Evolutionary conservation across 2,797 vertebrate genomes (phyloP), one percentile per base, ranked within the genome.

Genomic region (Scolopax rusticola): DNA sequence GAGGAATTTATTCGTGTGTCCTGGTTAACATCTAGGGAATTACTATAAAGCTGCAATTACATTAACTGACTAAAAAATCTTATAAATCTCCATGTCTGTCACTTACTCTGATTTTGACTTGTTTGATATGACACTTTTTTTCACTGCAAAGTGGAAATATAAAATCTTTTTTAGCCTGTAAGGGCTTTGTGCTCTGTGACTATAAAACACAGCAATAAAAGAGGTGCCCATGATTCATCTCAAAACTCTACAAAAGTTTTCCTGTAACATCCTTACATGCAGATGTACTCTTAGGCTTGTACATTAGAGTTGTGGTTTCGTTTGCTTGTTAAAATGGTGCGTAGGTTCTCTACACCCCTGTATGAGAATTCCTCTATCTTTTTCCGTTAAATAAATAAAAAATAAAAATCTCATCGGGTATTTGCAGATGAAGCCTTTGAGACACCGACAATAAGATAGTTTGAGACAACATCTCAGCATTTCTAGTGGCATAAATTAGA

Each of bases 61-160:
- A 82, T 90, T 90, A 95, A 71, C 28, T 43, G 81, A 70, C 21
- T 69, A 70, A 93, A 96, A 96, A 96, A 73, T 82, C 60, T 57
- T 92, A 69, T 27, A 87, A 60, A 82, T 83, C 16, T 63, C 41
- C 18, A 38, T 47, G 45, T 48, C 69, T 82, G 69, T 63, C 47
- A 84, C 24, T 83, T 93, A 45, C 8, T 87, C 28, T 4, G 15
- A 76, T 80, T 88, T 75, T 86, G 50, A 87, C 19, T 74, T 51
- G 40, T 27, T 33, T 75, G 27, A 70, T 79, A 45, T 53, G 27
- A 91, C 5, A 33, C 10, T 65, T 85, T 65, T 65, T 50, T 84
- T 89, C 75, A 86, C 36, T 75, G 32, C 8, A 14, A 85, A 60
- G 24, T 47, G 4, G 25, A 69, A 91, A 79, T 57, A 81, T 7